These are phyloP conservation scores for Propithecus deckenii DNA, from an alignment of 2,797 vertebrate species.

Conservation along the genomic window DNA sequence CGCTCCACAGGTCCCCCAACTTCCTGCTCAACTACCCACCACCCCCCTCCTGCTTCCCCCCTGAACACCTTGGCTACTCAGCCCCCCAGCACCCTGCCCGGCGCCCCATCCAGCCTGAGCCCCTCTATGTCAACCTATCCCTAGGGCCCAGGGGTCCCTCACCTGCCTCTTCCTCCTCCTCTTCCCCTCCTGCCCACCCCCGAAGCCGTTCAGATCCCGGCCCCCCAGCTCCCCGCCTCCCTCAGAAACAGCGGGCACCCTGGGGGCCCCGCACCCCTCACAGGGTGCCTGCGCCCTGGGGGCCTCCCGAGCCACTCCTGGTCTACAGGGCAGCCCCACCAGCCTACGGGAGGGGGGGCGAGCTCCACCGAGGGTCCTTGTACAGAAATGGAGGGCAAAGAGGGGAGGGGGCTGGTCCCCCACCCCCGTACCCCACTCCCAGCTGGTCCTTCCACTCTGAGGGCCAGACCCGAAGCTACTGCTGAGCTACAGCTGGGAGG, in stretches of 20 bases:
- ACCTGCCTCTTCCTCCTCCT: constrained; percentile 73
- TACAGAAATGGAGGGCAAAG: constrained; percentile 71
- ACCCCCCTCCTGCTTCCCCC: constrained; percentile 72
- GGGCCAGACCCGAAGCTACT: constrained; percentile 89
- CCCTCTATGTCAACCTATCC: constrained; percentile 87
- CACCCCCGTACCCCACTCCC: constrained; percentile 85
- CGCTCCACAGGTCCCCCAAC: constrained; percentile 78
- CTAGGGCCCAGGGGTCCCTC: constrained; percentile 77
- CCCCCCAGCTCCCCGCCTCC: constrained; percentile 58
- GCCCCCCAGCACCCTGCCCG: constrained; percentile 66
- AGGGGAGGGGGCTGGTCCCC: constrained; percentile 80
- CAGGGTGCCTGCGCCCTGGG: constrained; percentile 67
- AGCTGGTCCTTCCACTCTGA: constrained; percentile 88
- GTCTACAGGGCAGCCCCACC: constrained; percentile 74
- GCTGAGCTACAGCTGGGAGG: constrained; percentile 76
- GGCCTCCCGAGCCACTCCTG: constrained; percentile 62
- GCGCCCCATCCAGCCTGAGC: constrained; percentile 79
- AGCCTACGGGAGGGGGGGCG: constrained; percentile 59
- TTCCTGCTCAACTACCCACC: constrained; percentile 73
- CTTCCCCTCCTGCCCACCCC: constrained; percentile 74
- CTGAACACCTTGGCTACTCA: constrained; percentile 82
- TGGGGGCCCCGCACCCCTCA: constrained; percentile 69
- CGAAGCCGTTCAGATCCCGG: constrained; percentile 74
- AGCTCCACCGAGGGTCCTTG: constrained; percentile 68
- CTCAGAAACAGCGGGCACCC: constrained; percentile 70